Base-by-base conservation (phyloP, 2,113 vertebrate species). In the Raphicerus campestris region DNA sequence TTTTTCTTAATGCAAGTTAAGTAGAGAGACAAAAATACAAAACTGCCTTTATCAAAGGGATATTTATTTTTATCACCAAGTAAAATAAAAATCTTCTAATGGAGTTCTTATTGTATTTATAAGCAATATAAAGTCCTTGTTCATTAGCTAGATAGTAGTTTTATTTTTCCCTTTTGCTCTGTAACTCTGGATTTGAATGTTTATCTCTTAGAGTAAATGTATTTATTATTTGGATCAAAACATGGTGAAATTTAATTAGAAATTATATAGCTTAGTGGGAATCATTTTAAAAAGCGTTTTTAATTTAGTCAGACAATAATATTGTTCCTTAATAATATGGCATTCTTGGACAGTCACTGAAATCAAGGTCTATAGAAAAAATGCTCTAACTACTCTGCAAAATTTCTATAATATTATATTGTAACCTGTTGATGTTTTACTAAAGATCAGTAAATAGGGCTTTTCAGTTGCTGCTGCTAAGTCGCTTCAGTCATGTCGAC, bases 221-320 rank as follows among this genome's bases (percentile, higher is more conserved):
- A 47, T 55, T 95, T 94, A 80, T 77, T 89, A 86, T 92, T 96
- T 81, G 92, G 96, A 94, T 56, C 47, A 97, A 94, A 93, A 17
- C 20, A 10, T 55, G 61, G 42, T 97, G 45, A 77, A 89, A 95
- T 83, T 56, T 92, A 96, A 86, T 95, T 87, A 97, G 53, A 93
- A 56, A 87, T 63, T 53, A 80, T 75, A 28, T 10, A 51, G 2
- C 17, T 60, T 87, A 92, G 6, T n/a, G 20, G 10, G 14, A 51
- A 49, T 39, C 6, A 39, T 77, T 66, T 94, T 51, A 60, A 75
- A 61, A 19, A 13, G 7, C 0, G 32, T 93, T 93, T 56, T 94
- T 66, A 80, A 75, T 70, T 87, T 77, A 95, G 11, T 92, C 35
- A 53, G 30, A 45, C 35, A 84, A 35, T 49, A 66, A 35, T 82